These are phyloP conservation scores for Caenorhabditis virilis DNA, from an alignment of 2,888 invertebrate genomes.

Conservation along the genomic window DNA sequence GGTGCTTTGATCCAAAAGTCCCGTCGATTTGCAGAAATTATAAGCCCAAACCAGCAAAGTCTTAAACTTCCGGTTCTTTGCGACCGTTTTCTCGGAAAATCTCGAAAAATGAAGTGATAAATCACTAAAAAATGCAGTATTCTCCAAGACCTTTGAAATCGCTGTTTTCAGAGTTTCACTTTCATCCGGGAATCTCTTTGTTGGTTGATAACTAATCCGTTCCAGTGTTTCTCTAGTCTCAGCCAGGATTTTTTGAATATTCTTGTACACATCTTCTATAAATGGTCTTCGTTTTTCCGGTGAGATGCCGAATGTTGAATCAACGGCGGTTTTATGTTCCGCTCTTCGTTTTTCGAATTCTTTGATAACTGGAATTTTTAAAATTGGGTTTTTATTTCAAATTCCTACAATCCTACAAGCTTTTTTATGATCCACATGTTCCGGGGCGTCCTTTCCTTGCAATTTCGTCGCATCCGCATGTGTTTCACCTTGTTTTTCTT, in stretches of 20 bases:
- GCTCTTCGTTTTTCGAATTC: constrained; percentile 19
- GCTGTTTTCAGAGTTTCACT: constrained; percentile 35
- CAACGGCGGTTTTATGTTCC: constrained; percentile 28
- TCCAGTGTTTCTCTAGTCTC: constrained; percentile 33
- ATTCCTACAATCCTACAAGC: too few species aligned
- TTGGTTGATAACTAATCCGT: constrained; percentile 30
- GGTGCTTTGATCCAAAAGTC: constrained; percentile 29
- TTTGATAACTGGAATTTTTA: constrained; percentile 17
- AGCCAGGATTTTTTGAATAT: constrained; percentile 30
- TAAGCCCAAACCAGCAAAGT: constrained; percentile 40
- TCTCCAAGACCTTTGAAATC: constrained; percentile 38
- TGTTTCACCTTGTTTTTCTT: constrained; percentile 23
- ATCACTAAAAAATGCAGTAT: constrained; percentile 45
- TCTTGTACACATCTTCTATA: constrained; percentile 38
- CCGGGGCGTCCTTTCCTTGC: constrained; percentile 29
- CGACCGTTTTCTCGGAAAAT: constrained; percentile 22
- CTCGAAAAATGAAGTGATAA: constrained; percentile 30
- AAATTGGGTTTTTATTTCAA: too few species aligned
- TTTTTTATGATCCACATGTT: constrained; percentile 29
- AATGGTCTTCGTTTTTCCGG: constrained; percentile 23
- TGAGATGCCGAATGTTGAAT: constrained; percentile 26
- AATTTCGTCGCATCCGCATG: constrained; percentile 27
- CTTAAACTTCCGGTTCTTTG: constrained; percentile 43
- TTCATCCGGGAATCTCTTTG: constrained; percentile 32
- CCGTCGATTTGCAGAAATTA: constrained; percentile 31